Evolutionary conservation across 2,113 vertebrate genomes (phyloP).

Genomic region (Xiphias gladius): DNA sequence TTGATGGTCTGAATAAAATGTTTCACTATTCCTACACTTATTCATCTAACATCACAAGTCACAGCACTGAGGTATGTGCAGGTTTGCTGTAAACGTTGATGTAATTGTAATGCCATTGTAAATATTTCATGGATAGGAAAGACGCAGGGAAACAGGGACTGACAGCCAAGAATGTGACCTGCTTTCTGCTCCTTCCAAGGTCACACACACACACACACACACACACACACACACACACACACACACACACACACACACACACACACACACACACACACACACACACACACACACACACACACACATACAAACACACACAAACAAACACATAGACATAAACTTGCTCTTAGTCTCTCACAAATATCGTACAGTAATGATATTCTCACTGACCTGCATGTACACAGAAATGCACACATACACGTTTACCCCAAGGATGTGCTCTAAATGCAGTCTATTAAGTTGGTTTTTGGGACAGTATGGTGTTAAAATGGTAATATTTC

Average conservation of each 20-base stretch:
- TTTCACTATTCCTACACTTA: constrained; percentile 39
- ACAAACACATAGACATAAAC: neutral
- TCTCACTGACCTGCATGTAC: constrained; percentile 4
- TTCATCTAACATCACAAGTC: constrained; percentile 48
- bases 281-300: constrained; percentile 1
- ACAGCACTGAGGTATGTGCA: constrained; percentile 45
- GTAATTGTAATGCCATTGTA: constrained; percentile 67
- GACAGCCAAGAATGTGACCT: constrained; percentile 50
- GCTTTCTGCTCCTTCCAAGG: constrained; percentile 42
- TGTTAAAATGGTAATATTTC: constrained; percentile 24
- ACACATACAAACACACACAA: neutral
- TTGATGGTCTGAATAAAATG: constrained; percentile 36
- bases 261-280: neutral
- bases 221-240: neutral
- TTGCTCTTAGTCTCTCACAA: constrained; percentile 3
- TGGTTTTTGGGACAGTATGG: constrained; percentile 22
- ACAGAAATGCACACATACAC: neutral
- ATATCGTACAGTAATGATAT: constrained; percentile 15
- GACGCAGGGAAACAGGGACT: constrained; percentile 38
- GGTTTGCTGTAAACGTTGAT: constrained; percentile 69
- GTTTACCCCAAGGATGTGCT: constrained; percentile 33
- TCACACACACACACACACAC: neutral
- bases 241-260: constrained; percentile 4
- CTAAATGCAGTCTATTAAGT: constrained; percentile 50
- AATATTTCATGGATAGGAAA: constrained; percentile 69